Evolutionary conservation across 2,113 vertebrate genomes (phyloP).

Genomic region (Paracanthobrama guichenoti): DNA sequence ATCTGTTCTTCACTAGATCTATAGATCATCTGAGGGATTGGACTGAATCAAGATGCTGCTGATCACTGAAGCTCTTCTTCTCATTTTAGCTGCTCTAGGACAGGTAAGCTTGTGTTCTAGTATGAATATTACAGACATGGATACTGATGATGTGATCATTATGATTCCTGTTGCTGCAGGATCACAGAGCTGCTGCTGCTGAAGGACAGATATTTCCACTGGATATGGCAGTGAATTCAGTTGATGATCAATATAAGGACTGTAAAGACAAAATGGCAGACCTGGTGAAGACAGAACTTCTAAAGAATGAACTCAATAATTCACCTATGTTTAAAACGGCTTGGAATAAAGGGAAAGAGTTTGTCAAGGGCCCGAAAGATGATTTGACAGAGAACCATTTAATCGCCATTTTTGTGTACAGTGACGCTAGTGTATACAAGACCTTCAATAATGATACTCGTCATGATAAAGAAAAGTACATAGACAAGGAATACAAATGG

Average conservation of each 20-base stretch:
- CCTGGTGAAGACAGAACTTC: not conserved
- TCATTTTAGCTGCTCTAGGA: not conserved
- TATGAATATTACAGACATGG: not conserved
- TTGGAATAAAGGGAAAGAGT: too few relatives aligned
- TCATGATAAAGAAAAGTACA: not conserved
- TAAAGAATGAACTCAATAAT: not conserved
- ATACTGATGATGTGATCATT: not conserved
- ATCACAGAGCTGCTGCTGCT: too few relatives aligned
- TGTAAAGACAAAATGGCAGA: not conserved
- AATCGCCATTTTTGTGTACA: not conserved
- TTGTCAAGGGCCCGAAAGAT: too few relatives aligned
- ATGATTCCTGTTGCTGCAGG: too few relatives aligned
- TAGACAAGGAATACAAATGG: not conserved
- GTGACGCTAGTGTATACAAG: not conserved
- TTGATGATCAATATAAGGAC: not conserved
- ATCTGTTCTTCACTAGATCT: not conserved
- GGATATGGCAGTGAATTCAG: not conserved
- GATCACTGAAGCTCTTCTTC: not conserved
- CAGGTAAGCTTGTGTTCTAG: not conserved
- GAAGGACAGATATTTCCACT: not conserved
- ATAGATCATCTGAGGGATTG: not conserved
- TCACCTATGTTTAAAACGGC: not conserved
- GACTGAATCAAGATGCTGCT: not conserved
- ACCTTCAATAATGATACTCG: not conserved
- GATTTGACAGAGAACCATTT: not conserved